phyloP scores from a whole-genome alignment of 2,113 vertebrate species.

The Serinus canaria region DNA sequence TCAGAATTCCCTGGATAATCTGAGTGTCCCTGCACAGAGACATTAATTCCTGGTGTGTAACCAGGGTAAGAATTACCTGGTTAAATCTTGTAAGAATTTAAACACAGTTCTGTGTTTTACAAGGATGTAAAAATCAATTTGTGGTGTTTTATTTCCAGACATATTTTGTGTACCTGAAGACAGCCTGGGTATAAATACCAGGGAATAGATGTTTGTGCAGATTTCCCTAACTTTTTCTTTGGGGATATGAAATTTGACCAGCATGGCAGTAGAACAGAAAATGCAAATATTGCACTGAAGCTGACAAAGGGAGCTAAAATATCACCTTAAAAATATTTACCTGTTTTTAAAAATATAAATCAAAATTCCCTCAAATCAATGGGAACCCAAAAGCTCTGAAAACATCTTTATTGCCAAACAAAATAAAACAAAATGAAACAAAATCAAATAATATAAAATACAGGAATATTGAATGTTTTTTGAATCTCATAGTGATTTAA shows the following conservation, averaged over 20 bases:
- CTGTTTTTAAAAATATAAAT: not conserved
- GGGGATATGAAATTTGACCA: not conserved
- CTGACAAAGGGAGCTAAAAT: not conserved
- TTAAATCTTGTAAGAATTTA: not conserved
- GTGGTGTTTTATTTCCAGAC: not conserved
- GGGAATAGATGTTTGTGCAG: not conserved
- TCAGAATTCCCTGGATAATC: not conserved
- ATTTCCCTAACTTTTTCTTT: not conserved
- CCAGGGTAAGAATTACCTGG: no score
- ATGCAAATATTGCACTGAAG: not conserved
- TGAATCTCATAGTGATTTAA: not conserved
- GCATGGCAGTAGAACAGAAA: not conserved
- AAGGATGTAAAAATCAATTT: not conserved
- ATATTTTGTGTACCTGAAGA: not conserved
- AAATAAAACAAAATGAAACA: not conserved
- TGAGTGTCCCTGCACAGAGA: not conserved
- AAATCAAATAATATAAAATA: not conserved
- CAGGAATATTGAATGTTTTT: not conserved
- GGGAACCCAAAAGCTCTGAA: not conserved
- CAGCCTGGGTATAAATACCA: not conserved
- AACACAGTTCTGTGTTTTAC: not conserved
- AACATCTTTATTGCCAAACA: not conserved
- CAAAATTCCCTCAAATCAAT: not conserved
- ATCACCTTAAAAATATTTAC: not conserved
- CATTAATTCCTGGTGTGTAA: not conserved